A percentile compares a stretch with the other conserved stretches of the same genome.
Conservation (phyloP, 2,113 vertebrate genomes). For the Cyprinodon brontotheroides region DNA sequence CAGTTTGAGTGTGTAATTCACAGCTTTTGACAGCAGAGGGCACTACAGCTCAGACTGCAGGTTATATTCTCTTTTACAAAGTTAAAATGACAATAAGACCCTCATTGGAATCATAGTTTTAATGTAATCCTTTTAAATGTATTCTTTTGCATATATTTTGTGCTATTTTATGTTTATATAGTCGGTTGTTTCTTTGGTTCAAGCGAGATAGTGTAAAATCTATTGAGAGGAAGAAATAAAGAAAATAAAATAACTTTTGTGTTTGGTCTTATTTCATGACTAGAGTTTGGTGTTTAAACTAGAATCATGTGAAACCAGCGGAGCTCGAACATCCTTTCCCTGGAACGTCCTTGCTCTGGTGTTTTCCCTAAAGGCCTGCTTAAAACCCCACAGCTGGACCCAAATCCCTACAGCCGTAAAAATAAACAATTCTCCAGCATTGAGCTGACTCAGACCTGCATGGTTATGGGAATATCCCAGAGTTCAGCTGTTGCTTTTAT, state of each 20-base stretch:
- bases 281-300: not conserved
- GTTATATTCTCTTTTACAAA: conserved; percentile 50
- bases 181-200: conserved; percentile 83
- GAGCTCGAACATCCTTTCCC: not conserved
- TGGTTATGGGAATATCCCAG: not conserved
- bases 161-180: conserved; percentile 83
- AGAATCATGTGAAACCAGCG: not conserved
- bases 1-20: conserved; percentile 31
- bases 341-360: not conserved
- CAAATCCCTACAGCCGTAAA: conserved; percentile 1
- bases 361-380: not conserved
- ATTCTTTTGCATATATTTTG: conserved; percentile 81
- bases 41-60: conserved; percentile 45
- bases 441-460: not conserved
- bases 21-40: conserved; percentile 59
- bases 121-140: conserved; percentile 77
- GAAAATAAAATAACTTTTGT: conserved; percentile 64
- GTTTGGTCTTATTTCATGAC: not conserved
- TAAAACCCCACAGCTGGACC: not conserved
- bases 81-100: conserved; percentile 53
- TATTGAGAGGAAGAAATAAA: conserved; percentile 84
- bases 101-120: conserved; percentile 72
- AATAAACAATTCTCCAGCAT: conserved; percentile 4
- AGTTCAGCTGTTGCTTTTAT: not conserved
- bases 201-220: conserved; percentile 81